Percentiles rank a stretch among this genome's conserved stretches.
Conservation (phyloP, 2,888 invertebrate species). For the Cerastis leucographa region DNA sequence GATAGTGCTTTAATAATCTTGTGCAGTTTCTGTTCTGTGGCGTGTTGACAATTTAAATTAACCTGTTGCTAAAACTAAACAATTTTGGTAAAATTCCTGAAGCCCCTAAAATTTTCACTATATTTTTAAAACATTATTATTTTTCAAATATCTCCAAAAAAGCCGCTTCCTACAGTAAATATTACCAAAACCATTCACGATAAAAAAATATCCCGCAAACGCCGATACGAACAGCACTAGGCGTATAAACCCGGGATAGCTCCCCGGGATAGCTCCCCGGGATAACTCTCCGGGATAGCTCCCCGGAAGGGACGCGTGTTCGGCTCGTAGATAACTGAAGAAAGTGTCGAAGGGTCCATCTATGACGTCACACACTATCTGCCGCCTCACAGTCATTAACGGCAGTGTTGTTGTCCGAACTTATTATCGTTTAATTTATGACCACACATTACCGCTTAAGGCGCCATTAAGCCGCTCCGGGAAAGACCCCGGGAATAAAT, state of each 20-base stretch:
- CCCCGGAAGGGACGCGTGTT: conserved; percentile 68
- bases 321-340: conserved; percentile 66
- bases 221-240: conserved; percentile 58
- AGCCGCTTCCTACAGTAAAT: conserved; percentile 21
- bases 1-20: neutral
- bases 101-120: neutral
- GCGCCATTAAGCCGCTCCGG: conserved; percentile 84
- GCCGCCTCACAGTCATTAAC: conserved; percentile 76
- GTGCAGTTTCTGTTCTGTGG: neutral
- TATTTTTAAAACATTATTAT: conserved; percentile 9
- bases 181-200: conserved; percentile 51
- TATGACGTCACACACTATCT: conserved; percentile 68
- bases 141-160: conserved; percentile 3
- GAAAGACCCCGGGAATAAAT: conserved; percentile 82
- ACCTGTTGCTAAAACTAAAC: neutral
- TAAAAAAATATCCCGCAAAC: conserved; percentile 58
- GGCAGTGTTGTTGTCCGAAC: conserved; percentile 88
- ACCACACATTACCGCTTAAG: conserved; percentile 89
- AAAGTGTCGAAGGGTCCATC: conserved; percentile 71
- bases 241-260: conserved; percentile 54
- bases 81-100: neutral
- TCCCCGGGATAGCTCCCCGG: conserved; percentile 54
- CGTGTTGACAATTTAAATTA: no score
- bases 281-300: conserved; percentile 56
- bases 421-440: conserved; percentile 90